phyloP scores from a whole-genome alignment of 1,140 invertebrate genomes.

The Polypedilum vanderplanki region DNA sequence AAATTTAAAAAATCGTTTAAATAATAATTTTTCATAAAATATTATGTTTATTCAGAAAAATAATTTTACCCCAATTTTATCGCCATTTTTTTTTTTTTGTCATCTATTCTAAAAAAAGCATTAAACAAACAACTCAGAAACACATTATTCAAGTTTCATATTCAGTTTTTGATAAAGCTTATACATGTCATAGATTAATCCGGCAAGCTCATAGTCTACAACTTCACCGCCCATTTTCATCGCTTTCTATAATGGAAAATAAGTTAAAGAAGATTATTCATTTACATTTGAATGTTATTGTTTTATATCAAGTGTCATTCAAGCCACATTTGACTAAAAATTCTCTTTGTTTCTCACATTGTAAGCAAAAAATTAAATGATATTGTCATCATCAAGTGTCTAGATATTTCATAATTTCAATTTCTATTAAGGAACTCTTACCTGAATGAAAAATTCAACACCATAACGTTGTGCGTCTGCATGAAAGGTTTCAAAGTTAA shows the following conservation, averaged over 20 bases:
- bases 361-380: no score
- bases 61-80: no score
- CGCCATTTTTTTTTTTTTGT: background rate
- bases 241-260: background rate
- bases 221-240: background rate
- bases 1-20: no score
- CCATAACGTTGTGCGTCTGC: background rate
- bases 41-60: background rate
- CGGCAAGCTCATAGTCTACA: slow-evolving; percentile 3
- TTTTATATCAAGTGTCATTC: no score
- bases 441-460: background rate
- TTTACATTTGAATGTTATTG: no score
- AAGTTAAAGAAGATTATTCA: no score
- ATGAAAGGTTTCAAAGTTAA: background rate
- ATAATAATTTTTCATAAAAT: background rate
- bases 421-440: background rate
- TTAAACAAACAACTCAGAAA: background rate
- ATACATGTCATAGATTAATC: slow-evolving; percentile 24
- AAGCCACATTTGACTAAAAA: no score
- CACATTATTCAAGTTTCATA: background rate
- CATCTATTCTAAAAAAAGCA: background rate
- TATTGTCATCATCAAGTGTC: no score
- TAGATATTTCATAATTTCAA: no score
- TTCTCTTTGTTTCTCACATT: no score
- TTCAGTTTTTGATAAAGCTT: slow-evolving; percentile 1